A percentile compares a stretch with the other conserved stretches of the same genome.
Conservation (phyloP, 2,888 invertebrate species). For the Idaea straminata region DNA sequence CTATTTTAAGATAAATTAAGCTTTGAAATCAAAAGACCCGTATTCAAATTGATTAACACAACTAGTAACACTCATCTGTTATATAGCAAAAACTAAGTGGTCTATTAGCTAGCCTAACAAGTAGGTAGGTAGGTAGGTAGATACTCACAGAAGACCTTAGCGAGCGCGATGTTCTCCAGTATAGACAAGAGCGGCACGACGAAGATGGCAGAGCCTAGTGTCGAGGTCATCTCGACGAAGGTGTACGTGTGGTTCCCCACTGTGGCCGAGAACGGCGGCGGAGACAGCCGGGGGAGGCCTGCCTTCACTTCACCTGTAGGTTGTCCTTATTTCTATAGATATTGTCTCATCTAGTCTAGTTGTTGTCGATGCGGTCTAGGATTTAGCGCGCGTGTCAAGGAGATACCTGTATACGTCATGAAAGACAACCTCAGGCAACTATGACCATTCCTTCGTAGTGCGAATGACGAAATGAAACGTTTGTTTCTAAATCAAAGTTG, state of each 20-base stretch:
- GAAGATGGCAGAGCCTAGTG: conserved; percentile 91
- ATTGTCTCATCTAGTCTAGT: neutral
- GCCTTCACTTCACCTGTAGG: conserved; percentile 83
- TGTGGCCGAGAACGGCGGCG: conserved; percentile 84
- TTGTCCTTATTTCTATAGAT: neutral
- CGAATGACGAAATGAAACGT: too few relatives aligned
- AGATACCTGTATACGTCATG: too few relatives aligned
- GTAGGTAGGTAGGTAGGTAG: neutral
- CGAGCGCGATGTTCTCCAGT: conserved; percentile 95
- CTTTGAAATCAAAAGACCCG: too few relatives aligned
- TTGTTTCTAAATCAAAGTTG: too few relatives aligned
- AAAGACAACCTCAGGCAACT: neutral
- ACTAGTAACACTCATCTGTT: too few relatives aligned
- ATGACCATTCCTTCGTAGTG: too few relatives aligned
- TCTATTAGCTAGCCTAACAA: neutral
- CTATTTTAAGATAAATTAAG: too few relatives aligned
- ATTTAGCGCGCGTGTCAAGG: too few relatives aligned
- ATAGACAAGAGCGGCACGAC: conserved; percentile 95
- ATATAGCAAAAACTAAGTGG: neutral
- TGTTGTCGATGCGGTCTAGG: too few relatives aligned
- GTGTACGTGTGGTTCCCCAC: conserved; percentile 83
- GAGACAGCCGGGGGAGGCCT: conserved; percentile 82
- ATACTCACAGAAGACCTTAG: conserved; percentile 89
- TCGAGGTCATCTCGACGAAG: conserved; percentile 86
- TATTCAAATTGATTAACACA: too few relatives aligned